Base-by-base conservation (phyloP, 2,888 invertebrate genomes). In the Operophtera brumata region DNA sequence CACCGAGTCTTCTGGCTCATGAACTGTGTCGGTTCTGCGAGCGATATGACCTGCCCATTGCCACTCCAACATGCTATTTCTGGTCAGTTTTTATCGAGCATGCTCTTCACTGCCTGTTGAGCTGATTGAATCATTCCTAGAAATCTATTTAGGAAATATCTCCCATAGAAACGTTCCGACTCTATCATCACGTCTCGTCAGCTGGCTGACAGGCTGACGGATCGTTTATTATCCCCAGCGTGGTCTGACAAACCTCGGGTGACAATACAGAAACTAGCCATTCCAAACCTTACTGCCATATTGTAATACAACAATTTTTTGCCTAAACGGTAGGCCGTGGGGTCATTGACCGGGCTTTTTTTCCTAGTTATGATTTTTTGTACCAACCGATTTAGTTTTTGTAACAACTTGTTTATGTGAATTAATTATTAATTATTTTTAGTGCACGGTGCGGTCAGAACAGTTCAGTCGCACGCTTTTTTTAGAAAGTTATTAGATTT, bases 141-240 rank as follows among this genome's bases (percentile, higher is more conserved):
- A 30, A 49, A 50, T 45, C 26, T 54, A 49, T 56, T 48, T 47
- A 50, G 25, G 47, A 55, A 57, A 36, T 46, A 45, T 20, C 4
- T 20, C 20, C 20, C 20, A 20, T 46, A 48, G 52, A 54, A 46
- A 49, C 48, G 53, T 65, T 6, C 34, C 59, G 37, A 64, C 64
- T 73, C 75, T 61, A 69, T 75, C 73, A 71, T 65, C 75, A 64
- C 67, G 53, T 43, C 62, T 59, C 56, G 65, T 70, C 73, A 71
- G 66, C 65, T 66, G 66, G 59, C 48, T 64, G 73, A 69, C 71
- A 71, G 66, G 66, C 49, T 65, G 73, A 74, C 74, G 64, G 68
- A 71, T 74, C 78, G 82, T 83, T 71, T 78, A 83, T 83, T 82
- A 84, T 82, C 80, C 71, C 81, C 82, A 74, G 66, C 78, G 62